Evolutionary conservation across 2,888 invertebrate species (phyloP).

Genomic region (Thalpophila matura): DNA sequence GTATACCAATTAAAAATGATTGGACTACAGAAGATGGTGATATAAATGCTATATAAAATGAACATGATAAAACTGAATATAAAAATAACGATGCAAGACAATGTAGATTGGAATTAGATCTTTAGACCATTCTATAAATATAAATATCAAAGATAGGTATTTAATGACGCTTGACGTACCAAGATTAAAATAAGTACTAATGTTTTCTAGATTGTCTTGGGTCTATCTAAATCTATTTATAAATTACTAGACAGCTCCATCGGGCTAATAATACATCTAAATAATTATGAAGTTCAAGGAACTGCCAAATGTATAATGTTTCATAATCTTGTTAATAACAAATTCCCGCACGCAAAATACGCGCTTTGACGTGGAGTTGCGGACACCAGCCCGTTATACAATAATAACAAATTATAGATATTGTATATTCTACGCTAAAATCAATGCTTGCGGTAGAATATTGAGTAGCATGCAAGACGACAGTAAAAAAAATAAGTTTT

Average conservation of each 20-base stretch:
- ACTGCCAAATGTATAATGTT: constrained; percentile 23
- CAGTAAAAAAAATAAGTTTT: constrained; percentile 14
- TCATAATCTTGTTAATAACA: constrained; percentile 44
- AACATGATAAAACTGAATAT: constrained; percentile 57
- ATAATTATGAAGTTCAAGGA: constrained; percentile 43
- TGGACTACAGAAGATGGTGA: constrained; percentile 75
- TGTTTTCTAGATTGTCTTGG: constrained; percentile 69
- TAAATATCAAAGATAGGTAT: constrained; percentile 37
- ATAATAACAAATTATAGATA: constrained; percentile 43
- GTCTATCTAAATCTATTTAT: constrained; percentile 66
- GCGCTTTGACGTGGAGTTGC: no score
- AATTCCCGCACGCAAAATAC: no score
- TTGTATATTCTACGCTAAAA: constrained; percentile 49
- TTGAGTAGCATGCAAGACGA: constrained; percentile 44
- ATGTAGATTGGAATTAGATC: constrained; percentile 60
- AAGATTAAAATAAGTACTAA: constrained; percentile 31
- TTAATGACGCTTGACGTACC: constrained; percentile 16
- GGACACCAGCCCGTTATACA: no score
- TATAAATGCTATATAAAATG: constrained; percentile 71
- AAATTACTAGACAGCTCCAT: constrained; percentile 77
- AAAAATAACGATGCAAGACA: constrained; percentile 60
- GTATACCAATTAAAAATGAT: constrained; percentile 10
- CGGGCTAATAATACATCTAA: constrained; percentile 59
- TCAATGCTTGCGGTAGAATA: constrained; percentile 39
- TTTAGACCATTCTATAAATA: constrained; percentile 44